phyloP scores from a whole-genome alignment of 2,113 vertebrate species.

The Vombatus ursinus region DNA sequence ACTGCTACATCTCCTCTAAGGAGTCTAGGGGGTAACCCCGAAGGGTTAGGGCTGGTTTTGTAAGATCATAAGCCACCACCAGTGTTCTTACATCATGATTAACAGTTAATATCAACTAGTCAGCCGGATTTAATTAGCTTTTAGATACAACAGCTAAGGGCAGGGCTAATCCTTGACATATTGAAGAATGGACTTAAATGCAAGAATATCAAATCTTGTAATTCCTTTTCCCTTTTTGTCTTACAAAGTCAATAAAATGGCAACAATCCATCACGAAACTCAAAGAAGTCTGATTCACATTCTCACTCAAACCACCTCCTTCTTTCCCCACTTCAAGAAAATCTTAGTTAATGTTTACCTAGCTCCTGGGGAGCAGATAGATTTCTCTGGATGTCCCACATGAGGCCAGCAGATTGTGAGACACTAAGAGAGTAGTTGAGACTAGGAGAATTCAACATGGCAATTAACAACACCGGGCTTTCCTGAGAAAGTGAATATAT shows the following conservation, averaged over 20 bases:
- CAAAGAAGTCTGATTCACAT: conserved; percentile 76
- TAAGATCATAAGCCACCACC: background rate
- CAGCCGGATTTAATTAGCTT: background rate
- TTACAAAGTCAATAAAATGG: conserved; percentile 70
- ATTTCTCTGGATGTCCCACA: conserved; percentile 66
- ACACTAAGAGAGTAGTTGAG: conserved; percentile 74
- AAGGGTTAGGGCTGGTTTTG: background rate
- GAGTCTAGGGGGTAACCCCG: background rate
- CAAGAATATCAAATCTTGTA: conserved; percentile 74
- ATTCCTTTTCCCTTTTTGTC: conserved; percentile 73
- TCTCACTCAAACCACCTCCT: conserved; percentile 63
- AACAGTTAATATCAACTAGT: background rate
- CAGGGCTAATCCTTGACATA: conserved; percentile 76
- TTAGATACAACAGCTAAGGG: conserved; percentile 65
- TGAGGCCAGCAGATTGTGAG: conserved; percentile 74
- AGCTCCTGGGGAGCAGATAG: conserved; percentile 73
- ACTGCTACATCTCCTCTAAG: background rate
- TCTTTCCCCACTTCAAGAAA: conserved; percentile 70
- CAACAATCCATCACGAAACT: conserved; percentile 73
- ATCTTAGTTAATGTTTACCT: conserved; percentile 74
- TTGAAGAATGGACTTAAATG: conserved; percentile 76
- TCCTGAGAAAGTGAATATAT: conserved; percentile 48
- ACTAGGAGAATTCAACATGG: conserved; percentile 77
- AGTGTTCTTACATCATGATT: background rate
- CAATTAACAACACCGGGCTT: conserved; percentile 78